Conservation (phyloP, 2,113 vertebrate genomes). For the Hyla sarda region DNA sequence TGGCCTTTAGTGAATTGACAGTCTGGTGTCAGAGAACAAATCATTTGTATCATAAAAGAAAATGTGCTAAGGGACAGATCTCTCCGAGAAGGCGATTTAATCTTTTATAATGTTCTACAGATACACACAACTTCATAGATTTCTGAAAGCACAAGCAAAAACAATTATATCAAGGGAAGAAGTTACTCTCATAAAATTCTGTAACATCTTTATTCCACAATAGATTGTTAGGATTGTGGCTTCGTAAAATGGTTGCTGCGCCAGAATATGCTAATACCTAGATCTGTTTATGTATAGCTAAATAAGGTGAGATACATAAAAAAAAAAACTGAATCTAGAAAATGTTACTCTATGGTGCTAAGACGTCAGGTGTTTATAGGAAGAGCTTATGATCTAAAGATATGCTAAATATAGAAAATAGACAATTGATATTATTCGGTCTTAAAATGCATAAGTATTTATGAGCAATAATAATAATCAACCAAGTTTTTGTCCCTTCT, state of each 20-base stretch:
- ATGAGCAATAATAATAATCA: too few species aligned
- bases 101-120: conserved; percentile 42
- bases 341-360: neutral
- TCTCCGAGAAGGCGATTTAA: conserved; percentile 34
- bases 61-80: conserved; percentile 37
- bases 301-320: neutral
- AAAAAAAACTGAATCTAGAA: neutral
- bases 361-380: neutral
- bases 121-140: conserved; percentile 21
- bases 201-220: neutral
- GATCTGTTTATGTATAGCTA: neutral
- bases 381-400: too few species aligned
- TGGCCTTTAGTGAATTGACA: conserved; percentile 50
- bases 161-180: conserved; percentile 8
- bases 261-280: neutral
- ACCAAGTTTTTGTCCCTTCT: too few species aligned
- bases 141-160: conserved; percentile 17
- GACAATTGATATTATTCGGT: too few species aligned
- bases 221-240: neutral
- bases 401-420: too few species aligned
- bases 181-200: neutral
- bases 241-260: neutral
- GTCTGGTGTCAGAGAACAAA: conserved; percentile 38
- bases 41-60: conserved; percentile 52
- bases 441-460: too few species aligned